These are phyloP conservation scores for Lagopus leucura DNA, from an alignment of 2,113 vertebrate genomes.

Conservation along the genomic window DNA sequence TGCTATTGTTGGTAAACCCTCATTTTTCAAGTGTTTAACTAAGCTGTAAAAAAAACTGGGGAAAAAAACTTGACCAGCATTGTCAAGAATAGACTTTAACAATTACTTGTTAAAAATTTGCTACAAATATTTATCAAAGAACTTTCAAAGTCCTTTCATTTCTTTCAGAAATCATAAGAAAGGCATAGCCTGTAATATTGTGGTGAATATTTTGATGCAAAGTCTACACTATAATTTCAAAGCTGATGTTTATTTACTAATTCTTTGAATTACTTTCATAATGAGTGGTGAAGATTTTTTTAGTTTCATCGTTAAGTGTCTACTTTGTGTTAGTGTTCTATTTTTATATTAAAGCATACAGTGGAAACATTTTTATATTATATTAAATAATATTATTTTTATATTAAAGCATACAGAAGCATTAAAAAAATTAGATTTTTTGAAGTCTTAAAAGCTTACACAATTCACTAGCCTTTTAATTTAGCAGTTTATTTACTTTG, in stretches of 20 bases:
- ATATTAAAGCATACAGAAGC: neutral
- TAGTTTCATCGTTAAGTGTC: fast-evolving
- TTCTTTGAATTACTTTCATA: neutral
- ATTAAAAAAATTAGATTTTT: neutral
- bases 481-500: fast-evolving
- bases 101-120: neutral
- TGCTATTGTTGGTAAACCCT: neutral
- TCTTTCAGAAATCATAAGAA: neutral
- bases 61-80: neutral
- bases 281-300: neutral
- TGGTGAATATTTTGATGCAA: neutral
- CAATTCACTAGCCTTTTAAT: neutral
- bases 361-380: no score
- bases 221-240: neutral
- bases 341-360: neutral
- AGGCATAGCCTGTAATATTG: neutral
- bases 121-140: neutral
- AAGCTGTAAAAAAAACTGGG: neutral
- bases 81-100: neutral
- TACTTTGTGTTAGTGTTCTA: fast-evolving
- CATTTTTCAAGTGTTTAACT: conserved; percentile 17
- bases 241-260: neutral
- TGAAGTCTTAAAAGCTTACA: neutral
- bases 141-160: neutral
- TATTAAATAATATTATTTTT: no score